phyloP scores from a whole-genome alignment of 2,888 invertebrate genomes.

The Rapana venosa region DNA sequence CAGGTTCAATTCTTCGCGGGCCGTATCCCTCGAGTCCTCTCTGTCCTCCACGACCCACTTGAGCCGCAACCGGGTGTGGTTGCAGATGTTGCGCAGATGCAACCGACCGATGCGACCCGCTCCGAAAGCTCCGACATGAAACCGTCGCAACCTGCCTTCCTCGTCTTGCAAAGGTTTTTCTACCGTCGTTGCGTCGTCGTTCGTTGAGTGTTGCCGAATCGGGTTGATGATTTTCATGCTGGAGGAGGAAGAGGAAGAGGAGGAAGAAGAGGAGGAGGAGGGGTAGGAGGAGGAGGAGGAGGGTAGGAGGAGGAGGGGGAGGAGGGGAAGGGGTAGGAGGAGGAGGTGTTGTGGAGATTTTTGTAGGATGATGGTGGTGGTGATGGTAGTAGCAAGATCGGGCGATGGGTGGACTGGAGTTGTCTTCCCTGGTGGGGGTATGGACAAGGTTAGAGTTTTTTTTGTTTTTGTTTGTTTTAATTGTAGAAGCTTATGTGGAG shows the following conservation, averaged over 20 bases:
- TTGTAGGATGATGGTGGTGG: no score
- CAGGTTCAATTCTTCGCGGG: constrained; percentile 46
- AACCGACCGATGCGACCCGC: constrained; percentile 44
- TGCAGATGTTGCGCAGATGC: constrained; percentile 54
- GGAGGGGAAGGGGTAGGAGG: not conserved
- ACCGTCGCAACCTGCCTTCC: not conserved
- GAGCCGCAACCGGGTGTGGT: constrained; percentile 51
- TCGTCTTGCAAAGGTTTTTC: not conserved
- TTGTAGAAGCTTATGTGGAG: no score
- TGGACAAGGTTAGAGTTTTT: no score
- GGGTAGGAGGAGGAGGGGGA: not conserved
- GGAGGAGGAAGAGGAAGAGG: not conserved
- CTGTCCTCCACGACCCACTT: constrained; percentile 58
- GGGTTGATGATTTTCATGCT: not conserved
- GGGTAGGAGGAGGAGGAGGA: not conserved
- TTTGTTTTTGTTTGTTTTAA: no score
- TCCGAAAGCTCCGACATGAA: constrained; percentile 17
- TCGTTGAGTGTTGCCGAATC: not conserved
- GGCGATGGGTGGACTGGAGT: no score
- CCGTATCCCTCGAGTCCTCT: constrained; percentile 40
- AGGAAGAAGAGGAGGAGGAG: not conserved
- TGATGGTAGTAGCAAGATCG: no score
- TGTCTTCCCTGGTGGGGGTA: no score
- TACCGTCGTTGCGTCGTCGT: not conserved
- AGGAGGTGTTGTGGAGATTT: not conserved